Percentiles rank a stretch among this genome's conserved stretches.
These are phyloP conservation scores for Lontra canadensis DNA, from an alignment of 2,113 vertebrate genomes.

Conservation along the genomic window DNA sequence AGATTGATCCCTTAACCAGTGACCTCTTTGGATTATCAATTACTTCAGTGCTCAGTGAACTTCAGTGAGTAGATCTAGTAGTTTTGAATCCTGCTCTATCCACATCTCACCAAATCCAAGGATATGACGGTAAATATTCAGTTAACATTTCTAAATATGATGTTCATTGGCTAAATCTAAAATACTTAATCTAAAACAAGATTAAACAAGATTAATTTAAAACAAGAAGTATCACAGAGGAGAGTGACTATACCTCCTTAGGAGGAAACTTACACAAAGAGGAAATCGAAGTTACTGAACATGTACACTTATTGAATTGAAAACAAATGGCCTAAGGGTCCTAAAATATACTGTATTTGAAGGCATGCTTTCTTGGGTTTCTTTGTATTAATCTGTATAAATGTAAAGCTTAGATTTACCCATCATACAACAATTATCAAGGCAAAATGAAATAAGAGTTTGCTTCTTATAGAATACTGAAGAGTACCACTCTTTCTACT, in stretches of 20 bases:
- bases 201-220: too few relatives aligned
- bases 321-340: background rate
- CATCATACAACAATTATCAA: background rate
- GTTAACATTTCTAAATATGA: conserved; percentile 15
- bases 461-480: background rate
- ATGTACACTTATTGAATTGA: background rate
- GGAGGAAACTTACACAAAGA: background rate
- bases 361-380: background rate
- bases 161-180: conserved; percentile 20
- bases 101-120: background rate
- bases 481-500: background rate
- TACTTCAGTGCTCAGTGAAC: background rate
- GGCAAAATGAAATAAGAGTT: background rate
- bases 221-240: background rate
- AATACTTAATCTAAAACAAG: background rate
- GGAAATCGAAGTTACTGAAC: background rate
- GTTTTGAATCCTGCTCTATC: background rate
- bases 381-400: background rate
- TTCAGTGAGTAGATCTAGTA: background rate
- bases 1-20: background rate
- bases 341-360: background rate
- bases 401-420: background rate
- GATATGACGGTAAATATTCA: background rate
- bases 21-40: background rate
- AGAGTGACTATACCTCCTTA: background rate